phyloP scores from a whole-genome alignment of 2,888 invertebrate species.

The Epicampocera succincta region DNA sequence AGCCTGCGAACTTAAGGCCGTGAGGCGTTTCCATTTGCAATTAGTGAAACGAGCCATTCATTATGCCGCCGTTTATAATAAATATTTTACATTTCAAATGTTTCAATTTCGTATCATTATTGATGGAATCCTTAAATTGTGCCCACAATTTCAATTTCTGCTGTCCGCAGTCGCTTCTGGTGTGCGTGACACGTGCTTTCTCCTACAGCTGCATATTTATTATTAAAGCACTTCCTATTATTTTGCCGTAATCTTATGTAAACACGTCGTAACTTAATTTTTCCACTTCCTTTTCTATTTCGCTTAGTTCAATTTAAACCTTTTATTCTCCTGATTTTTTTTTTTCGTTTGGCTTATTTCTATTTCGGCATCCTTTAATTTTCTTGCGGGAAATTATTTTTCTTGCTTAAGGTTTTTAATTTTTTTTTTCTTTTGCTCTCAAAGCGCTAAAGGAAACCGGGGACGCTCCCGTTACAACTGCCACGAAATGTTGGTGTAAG shows the following conservation, averaged over 20 bases:
- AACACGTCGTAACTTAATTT: conserved; percentile 53
- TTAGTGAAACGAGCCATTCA: too few relatives aligned
- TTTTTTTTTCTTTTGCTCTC: too few relatives aligned
- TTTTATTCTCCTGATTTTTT: neutral
- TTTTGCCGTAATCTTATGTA: conserved; percentile 32
- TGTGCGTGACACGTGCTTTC: neutral
- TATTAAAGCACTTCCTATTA: conserved; percentile 10
- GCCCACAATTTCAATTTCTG: too few relatives aligned
- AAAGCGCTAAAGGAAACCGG: neutral
- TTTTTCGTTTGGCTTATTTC: neutral
- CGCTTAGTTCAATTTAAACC: conserved; percentile 1
- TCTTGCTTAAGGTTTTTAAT: conserved; percentile 48
- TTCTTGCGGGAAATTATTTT: conserved; percentile 63
- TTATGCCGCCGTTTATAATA: too few relatives aligned
- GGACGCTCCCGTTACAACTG: conserved; percentile 12
- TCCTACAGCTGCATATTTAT: neutral
- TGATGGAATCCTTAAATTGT: neutral
- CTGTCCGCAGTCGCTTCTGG: too few relatives aligned
- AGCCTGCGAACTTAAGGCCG: too few relatives aligned
- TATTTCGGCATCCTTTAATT: conserved; percentile 41
- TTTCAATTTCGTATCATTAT: too few relatives aligned
- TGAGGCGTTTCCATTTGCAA: too few relatives aligned
- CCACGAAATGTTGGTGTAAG: conserved; percentile 18
- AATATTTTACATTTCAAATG: too few relatives aligned
- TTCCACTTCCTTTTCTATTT: conserved; percentile 11